These are phyloP conservation scores for Rachycentron canadum DNA, from an alignment of 2,797 vertebrate genomes.

Conservation along the genomic window DNA sequence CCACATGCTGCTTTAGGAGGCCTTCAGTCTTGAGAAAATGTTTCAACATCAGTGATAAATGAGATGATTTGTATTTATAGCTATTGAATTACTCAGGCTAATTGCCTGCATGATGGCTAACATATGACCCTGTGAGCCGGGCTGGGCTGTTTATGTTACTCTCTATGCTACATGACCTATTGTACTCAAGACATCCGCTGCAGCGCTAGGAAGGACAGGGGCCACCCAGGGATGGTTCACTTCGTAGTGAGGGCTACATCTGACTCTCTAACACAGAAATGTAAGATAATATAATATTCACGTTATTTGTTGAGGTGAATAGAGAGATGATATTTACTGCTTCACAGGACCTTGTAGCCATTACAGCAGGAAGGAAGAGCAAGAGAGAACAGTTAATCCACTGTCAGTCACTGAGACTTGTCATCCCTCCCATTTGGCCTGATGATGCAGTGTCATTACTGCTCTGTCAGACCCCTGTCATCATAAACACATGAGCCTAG, in stretches of 20 bases:
- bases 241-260: constrained; percentile 12
- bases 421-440: constrained; percentile 46
- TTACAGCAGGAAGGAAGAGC: constrained; percentile 24
- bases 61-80: constrained; percentile 43
- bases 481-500: constrained; percentile 42
- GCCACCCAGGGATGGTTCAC: constrained; percentile 53
- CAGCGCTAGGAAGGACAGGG: constrained; percentile 28
- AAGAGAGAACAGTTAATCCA: constrained; percentile 52
- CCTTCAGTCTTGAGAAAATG: constrained; percentile 41
- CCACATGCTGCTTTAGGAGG: background rate
- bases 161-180: constrained; percentile 44
- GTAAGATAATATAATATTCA: background rate
- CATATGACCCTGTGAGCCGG: constrained; percentile 46
- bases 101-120: constrained; percentile 55
- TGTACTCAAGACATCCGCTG: constrained; percentile 62
- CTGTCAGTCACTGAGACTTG: constrained; percentile 41
- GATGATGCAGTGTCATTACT: constrained; percentile 36
- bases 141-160: constrained; percentile 67
- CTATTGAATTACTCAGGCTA: constrained; percentile 37
- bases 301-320: constrained; percentile 1
- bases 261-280: constrained; percentile 10
- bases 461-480: constrained; percentile 54
- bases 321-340: constrained; percentile 21
- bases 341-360: constrained; percentile 4
- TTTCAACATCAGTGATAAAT: constrained; percentile 18